These are phyloP conservation scores for Chlorospingus semifuscus DNA, from an alignment of 2,797 vertebrate species.

Conservation along the genomic window DNA sequence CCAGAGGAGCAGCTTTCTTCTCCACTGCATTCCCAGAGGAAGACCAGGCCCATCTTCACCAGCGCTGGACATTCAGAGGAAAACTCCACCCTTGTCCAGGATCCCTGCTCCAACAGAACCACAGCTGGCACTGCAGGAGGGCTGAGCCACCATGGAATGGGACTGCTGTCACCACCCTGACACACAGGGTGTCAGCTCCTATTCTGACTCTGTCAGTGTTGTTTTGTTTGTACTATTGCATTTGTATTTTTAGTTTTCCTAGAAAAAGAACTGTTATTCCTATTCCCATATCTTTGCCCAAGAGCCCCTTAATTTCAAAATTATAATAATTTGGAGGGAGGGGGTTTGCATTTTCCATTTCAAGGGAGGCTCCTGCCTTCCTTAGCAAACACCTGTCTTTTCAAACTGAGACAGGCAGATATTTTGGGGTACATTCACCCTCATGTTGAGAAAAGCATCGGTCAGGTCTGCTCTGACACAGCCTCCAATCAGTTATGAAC, in stretches of 20 bases:
- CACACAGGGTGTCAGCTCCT: not conserved
- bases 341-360: not conserved
- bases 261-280: not conserved
- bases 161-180: not conserved
- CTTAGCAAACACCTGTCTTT: not conserved
- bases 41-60: not conserved
- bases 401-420: not conserved
- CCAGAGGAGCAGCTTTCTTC: not conserved
- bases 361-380: not conserved
- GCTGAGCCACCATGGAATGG: not conserved
- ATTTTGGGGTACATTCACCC: not conserved
- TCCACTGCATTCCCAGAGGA: not conserved
- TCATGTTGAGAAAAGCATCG: accelerated
- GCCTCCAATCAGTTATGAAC: not conserved
- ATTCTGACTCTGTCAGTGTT: not conserved
- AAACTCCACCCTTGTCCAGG: not conserved
- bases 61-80: not conserved
- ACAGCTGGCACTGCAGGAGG: not conserved
- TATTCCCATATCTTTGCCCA: not conserved
- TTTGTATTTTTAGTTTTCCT: not conserved
- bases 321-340: not conserved
- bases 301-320: not conserved
- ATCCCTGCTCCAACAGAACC: not conserved
- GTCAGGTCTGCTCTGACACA: not conserved
- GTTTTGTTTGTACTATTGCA: not conserved